Evolutionary conservation across 2,113 vertebrate genomes (phyloP).

Genomic region (Lepus americanus): DNA sequence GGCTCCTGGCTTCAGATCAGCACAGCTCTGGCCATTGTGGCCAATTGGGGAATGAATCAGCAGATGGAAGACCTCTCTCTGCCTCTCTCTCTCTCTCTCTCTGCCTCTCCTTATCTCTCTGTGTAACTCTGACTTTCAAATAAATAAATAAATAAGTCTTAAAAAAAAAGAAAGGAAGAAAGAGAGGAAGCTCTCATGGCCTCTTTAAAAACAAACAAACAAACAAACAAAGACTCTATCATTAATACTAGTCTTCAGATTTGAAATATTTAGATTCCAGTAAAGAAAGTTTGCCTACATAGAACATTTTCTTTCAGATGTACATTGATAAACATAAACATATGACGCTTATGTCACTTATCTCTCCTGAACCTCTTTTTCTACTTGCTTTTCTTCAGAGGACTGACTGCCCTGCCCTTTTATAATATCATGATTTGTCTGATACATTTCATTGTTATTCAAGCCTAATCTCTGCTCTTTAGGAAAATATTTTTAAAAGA

Average conservation of each 20-base stretch:
- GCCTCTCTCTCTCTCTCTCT: too few relatives aligned
- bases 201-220: too few relatives aligned
- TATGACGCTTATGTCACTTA: not conserved
- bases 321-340: not conserved
- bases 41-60: too few relatives aligned
- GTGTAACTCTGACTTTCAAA: too few relatives aligned
- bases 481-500: conserved; percentile 56
- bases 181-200: too few relatives aligned
- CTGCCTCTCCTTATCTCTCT: too few relatives aligned
- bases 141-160: too few relatives aligned
- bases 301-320: not conserved
- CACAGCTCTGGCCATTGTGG: too few relatives aligned
- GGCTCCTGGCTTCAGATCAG: too few relatives aligned
- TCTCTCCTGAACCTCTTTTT: not conserved
- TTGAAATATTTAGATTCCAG: not conserved
- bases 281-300: not conserved
- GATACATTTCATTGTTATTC: not conserved
- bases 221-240: not conserved
- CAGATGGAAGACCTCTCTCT: too few relatives aligned
- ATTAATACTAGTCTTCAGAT: not conserved
- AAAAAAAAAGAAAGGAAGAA: too few relatives aligned
- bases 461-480: conserved; percentile 35
- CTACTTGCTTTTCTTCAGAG: conserved; percentile 14
- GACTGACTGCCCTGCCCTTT: not conserved
- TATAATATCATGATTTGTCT: conserved; percentile 51